Evolutionary conservation across 2,888 invertebrate genomes (phyloP), one percentile per base, ranked within the genome.

Genomic region (Agrochola litura): DNA sequence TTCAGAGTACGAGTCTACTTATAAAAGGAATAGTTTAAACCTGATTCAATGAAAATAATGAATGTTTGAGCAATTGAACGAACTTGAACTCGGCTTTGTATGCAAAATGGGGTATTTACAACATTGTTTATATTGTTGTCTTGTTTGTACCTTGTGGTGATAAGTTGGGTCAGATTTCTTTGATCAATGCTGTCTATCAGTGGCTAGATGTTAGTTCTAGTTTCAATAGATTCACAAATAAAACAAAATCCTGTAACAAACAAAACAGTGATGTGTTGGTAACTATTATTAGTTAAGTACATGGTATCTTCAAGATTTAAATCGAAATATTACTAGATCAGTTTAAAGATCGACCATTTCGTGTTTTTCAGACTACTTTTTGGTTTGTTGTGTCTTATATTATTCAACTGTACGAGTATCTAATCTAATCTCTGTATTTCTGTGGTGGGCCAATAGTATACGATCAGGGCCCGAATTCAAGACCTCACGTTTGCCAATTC

Each of bases 1-100:
- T 64, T 46, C 12, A 43, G 69, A 61, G n/a, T 9, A 37, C n/a
- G 54, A 25, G 60, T 41, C 43, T 46, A 2, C 22, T 56, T 81
- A 63, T 82, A 81, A 85, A 79, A 65, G 85, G 65, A 49, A 68
- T 56, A 25, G 19, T 22, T 43, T 49, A 71, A 60, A 67, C 67
- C 58, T 58, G 60, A 61, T 61, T 12, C 22, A 68, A 52, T 52
- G 52, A 52, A 16, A 68, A 56, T 46, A 73, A 84, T 63, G 16
- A 58, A 16, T 56, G 64, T 60, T 84, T 82, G 56, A 65, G 75
- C 68, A 81, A 82, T 52, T 52, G 43, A 70, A 58, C 30, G 79
- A 61, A 66, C 84, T 84, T 82, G 81, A 80, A 82, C 81, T 71
- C 56, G 12, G 58, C 67, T 80, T 82, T 82, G 80, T 84, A 84